A percentile compares a stretch with the other conserved stretches of the same genome.
Conservation (phyloP, 2,888 invertebrate genomes). For the Hemicrepidius hirtus region DNA sequence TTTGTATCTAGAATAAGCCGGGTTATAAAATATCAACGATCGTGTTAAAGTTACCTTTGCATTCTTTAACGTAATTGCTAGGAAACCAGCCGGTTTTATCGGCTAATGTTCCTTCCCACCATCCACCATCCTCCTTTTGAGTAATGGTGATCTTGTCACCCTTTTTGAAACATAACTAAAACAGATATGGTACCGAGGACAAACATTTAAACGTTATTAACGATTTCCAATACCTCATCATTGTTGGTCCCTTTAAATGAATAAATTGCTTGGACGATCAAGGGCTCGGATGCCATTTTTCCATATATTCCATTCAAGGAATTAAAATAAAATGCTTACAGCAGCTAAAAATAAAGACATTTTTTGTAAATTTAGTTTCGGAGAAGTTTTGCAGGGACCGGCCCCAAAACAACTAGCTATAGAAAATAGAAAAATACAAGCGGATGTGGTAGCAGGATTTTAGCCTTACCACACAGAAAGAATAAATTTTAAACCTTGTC, state of each 20-base stretch:
- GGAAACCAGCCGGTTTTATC: slow-evolving; percentile 99
- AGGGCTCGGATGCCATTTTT: slow-evolving; percentile 76
- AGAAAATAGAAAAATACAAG: slow-evolving; percentile 33
- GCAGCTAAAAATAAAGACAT: slow-evolving; percentile 28
- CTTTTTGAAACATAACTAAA: slow-evolving; percentile 92
- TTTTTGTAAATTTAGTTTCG: no score
- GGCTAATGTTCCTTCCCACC: slow-evolving; percentile 99
- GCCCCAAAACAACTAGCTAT: slow-evolving; percentile 8
- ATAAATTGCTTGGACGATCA: slow-evolving; percentile 92
- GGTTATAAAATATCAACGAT: background rate
- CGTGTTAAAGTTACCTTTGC: slow-evolving; percentile 75
- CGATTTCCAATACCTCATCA: slow-evolving; percentile 94
- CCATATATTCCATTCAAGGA: slow-evolving; percentile 49
- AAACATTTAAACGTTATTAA: background rate
- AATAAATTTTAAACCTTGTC: slow-evolving; percentile 69
- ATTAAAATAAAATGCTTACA: background rate
- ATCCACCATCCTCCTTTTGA: slow-evolving; percentile 96
- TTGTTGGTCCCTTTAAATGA: slow-evolving; percentile 97
- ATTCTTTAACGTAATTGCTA: slow-evolving; percentile 96
- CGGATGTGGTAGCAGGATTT: slow-evolving; percentile 43
- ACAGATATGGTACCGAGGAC: slow-evolving; percentile 3
- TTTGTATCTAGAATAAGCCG: slow-evolving; percentile 19
- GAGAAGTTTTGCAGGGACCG: background rate
- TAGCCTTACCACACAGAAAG: slow-evolving; percentile 41
- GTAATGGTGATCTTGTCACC: slow-evolving; percentile 98